These are phyloP conservation scores for Rhyacophila evoluta DNA, from an alignment of 2,888 invertebrate species.

Conservation along the genomic window DNA sequence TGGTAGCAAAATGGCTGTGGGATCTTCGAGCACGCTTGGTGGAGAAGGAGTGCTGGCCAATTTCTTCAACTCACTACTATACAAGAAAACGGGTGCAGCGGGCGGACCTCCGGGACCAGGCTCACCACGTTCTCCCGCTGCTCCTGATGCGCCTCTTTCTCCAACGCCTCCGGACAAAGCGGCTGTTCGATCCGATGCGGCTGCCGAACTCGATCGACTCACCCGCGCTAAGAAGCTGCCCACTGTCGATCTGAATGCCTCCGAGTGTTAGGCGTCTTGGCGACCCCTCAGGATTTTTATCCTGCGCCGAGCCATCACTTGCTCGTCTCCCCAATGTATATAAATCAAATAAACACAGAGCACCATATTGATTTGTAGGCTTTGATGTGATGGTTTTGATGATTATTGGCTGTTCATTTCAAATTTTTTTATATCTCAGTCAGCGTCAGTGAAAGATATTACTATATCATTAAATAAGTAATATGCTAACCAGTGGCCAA, in stretches of 20 bases:
- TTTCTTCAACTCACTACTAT: constrained; percentile 97
- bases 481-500: no score
- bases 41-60: constrained; percentile 96
- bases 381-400: background rate
- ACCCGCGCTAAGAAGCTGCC: constrained; percentile 76
- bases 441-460: background rate
- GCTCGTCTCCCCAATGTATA: background rate
- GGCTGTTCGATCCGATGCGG: constrained; percentile 87
- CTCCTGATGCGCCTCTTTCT: constrained; percentile 59
- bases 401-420: background rate
- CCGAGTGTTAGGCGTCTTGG: constrained; percentile 61
- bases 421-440: background rate
- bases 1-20: constrained; percentile 77
- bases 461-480: no score
- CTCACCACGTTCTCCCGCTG: constrained; percentile 58
- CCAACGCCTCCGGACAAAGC: constrained; percentile 73
- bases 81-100: constrained; percentile 89
- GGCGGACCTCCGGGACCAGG: constrained; percentile 70
- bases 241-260: constrained; percentile 70
- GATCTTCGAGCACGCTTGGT: constrained; percentile 77
- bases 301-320: background rate
- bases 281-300: background rate
- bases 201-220: constrained; percentile 91
- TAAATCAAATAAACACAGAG: background rate
- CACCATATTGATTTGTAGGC: background rate